These are phyloP conservation scores for Dendrophyllia cribrosa DNA, from an alignment of 64 coral and sea anemone species.

Conservation along the genomic window DNA sequence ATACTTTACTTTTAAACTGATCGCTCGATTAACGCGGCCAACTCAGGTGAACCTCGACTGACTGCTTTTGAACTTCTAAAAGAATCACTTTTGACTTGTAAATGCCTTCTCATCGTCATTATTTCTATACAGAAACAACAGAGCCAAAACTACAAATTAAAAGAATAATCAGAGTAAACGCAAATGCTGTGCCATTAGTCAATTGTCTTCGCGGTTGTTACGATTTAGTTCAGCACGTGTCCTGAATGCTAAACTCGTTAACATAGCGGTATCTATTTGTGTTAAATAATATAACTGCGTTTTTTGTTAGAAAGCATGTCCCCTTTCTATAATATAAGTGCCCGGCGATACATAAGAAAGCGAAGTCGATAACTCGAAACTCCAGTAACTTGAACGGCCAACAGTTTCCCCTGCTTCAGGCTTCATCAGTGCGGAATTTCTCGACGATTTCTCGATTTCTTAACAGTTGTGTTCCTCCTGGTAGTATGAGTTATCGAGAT, in stretches of 20 bases:
- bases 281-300: constrained; percentile 26
- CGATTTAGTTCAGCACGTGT: not conserved
- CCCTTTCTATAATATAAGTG: not conserved
- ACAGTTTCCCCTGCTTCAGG: too few relatives aligned
- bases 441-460: too few relatives aligned
- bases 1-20: too few relatives aligned
- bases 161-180: constrained; percentile 20
- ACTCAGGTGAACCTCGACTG: not conserved
- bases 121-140: not conserved
- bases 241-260: constrained; percentile 9
- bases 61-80: not conserved
- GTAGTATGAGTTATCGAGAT: too few relatives aligned
- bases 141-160: constrained; percentile 23
- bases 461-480: too few relatives aligned
- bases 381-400: too few relatives aligned
- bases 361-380: too few relatives aligned
- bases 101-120: not conserved
- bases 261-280: constrained; percentile 7
- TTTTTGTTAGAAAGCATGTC: constrained; percentile 2
- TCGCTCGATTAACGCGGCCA: too few relatives aligned
- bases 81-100: not conserved
- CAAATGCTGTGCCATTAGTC: constrained; percentile 22
- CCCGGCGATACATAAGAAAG: not conserved
- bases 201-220: constrained; percentile 44
- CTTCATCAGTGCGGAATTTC: too few relatives aligned